Evolutionary conservation across 2,888 invertebrate genomes (phyloP), one percentile per base, ranked within the genome.

Genomic region (Agrypnus murinus): DNA sequence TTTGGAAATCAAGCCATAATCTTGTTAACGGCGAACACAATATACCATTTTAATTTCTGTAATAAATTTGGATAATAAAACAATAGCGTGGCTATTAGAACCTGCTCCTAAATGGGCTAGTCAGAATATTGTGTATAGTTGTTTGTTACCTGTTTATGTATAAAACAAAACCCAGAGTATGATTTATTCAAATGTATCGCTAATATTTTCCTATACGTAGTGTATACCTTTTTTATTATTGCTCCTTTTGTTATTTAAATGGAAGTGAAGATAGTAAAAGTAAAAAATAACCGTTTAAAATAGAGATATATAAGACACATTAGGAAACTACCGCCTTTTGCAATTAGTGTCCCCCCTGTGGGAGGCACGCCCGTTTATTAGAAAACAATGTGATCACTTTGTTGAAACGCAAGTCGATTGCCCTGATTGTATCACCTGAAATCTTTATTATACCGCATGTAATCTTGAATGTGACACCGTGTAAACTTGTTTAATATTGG

Each of bases 51-150:
- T 71, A 74, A 74, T 74, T 74, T 48, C 38, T 59, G 69, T 34
- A 69, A 74, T 74, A 74, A 74, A 74, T 74, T 74, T 64, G 62
- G 43, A 72, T 64, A 69, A 74, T 72, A 74, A 74, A 71, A 74
- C 74, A 74, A 74, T 74, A 67, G 74, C 43, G 25, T 25, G 53
- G 46, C 48, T 64, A 66, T 69, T 72, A 71, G 66, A 72, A 74
- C 69, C 34, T 67, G 72, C 65, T 73, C 64, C 48, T 65, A 72
- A 67, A 68, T 68, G 72, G 72, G 69, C 69, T 69, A 32, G 69
- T 63, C 64, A 46, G 58, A 59, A 66, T 50, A 25, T 12, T 59
- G 32, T 36, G 36, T 40, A 40, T 12, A 7, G 40, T 12, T 40
- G 40, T 40, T 40, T 59, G 50, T 17, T 46, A 25, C 63, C 55